A percentile compares a stretch with the other conserved stretches of the same genome.
Evolutionary conservation across 2,888 invertebrate species (phyloP).

Genomic region (Folsomia manolachei): DNA sequence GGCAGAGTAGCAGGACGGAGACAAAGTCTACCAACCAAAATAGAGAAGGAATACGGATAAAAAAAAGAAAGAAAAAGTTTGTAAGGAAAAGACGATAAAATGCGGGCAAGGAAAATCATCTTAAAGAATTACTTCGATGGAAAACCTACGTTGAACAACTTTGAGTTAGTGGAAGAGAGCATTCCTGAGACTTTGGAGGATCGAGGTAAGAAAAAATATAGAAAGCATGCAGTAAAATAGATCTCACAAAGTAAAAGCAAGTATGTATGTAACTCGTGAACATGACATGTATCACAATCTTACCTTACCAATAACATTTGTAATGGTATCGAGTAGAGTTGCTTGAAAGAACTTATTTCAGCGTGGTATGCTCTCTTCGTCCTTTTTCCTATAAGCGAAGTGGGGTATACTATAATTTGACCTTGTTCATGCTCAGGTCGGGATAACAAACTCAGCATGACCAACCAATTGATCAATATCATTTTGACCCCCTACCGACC

Average conservation of each 20-base stretch:
- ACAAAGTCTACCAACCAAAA: background rate
- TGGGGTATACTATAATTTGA: no score
- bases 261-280: no score
- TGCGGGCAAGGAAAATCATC: constrained; percentile 63
- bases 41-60: background rate
- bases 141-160: constrained; percentile 65
- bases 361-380: background rate
- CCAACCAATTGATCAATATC: no score
- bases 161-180: constrained; percentile 67
- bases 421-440: no score
- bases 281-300: no score
- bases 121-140: constrained; percentile 66
- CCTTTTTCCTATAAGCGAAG: background rate
- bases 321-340: background rate
- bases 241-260: background rate
- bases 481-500: no score
- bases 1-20: background rate
- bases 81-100: constrained; percentile 23
- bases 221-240: background rate
- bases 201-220: constrained; percentile 62
- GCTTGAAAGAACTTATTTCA: no score
- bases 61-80: background rate
- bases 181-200: constrained; percentile 62
- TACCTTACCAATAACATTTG: background rate
- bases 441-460: no score